Evolutionary conservation across 2,797 vertebrate genomes (phyloP).

Genomic region (Schizopygopsis malacanthus): DNA sequence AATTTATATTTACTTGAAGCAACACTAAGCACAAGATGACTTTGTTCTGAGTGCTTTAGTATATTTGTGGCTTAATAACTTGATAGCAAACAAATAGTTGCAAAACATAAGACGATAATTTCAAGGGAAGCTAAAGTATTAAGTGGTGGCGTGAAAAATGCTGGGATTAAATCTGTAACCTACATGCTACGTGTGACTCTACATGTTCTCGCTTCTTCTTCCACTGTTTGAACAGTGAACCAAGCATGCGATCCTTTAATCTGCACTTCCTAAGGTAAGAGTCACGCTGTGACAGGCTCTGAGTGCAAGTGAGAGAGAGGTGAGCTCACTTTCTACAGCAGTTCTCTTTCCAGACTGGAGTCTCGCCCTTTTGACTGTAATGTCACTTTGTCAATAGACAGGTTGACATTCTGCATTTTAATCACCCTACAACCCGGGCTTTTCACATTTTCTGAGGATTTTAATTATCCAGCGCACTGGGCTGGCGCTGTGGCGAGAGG

Average conservation of each 20-base stretch:
- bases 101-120: not conserved
- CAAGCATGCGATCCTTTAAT: constrained; percentile 38
- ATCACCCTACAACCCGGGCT: constrained; percentile 49
- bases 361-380: constrained; percentile 55
- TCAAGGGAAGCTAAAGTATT: not conserved
- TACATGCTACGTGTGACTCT: not conserved
- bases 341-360: constrained; percentile 46
- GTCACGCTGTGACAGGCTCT: constrained; percentile 16
- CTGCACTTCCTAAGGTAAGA: constrained; percentile 43
- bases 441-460: constrained; percentile 51
- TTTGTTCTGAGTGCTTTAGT: not conserved
- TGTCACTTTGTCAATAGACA: constrained; percentile 57
- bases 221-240: not conserved
- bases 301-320: constrained; percentile 31
- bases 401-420: constrained; percentile 59
- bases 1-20: not conserved
- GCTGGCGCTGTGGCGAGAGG: constrained; percentile 46
- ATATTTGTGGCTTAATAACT: not conserved
- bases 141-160: not conserved
- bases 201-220: not conserved
- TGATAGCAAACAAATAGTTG: not conserved
- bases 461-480: constrained; percentile 60
- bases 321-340: constrained; percentile 41
- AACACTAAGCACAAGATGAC: not conserved
- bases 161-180: constrained; percentile 9